Percentiles rank a stretch among this genome's conserved stretches.
Conservation (phyloP, 2,113 vertebrate species). For the Phylloscopus trochiloides region DNA sequence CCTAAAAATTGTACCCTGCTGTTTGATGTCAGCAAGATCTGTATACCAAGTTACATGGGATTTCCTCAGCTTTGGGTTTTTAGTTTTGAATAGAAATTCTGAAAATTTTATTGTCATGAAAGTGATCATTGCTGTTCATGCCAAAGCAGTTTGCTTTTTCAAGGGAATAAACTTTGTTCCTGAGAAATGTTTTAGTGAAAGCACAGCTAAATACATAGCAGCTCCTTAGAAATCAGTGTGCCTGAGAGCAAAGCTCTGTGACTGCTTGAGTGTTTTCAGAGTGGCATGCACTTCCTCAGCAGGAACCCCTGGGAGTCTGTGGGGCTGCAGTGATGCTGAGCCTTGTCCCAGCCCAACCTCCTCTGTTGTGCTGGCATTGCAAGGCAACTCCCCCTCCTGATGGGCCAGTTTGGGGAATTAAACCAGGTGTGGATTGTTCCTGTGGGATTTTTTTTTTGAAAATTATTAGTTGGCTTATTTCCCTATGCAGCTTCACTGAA, state of each 20-base stretch:
- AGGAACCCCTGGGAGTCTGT: background rate
- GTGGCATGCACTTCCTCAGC: background rate
- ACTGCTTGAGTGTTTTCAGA: background rate
- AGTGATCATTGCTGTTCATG: background rate
- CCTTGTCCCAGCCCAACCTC: background rate
- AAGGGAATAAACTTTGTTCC: background rate
- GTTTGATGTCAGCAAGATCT: slow-evolving; percentile 11
- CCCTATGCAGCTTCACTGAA: background rate
- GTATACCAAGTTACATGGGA: background rate
- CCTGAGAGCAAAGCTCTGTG: background rate
- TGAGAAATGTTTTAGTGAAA: background rate
- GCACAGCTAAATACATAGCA: background rate
- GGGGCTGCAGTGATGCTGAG: background rate
- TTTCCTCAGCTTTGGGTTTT: background rate
- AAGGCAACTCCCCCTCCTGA: background rate
- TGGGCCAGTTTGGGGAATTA: background rate
- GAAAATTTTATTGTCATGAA: background rate
- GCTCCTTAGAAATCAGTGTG: background rate
- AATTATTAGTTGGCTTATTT: background rate
- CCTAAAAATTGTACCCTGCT: background rate
- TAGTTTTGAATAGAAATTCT: background rate
- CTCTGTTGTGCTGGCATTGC: background rate
- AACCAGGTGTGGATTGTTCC: background rate
- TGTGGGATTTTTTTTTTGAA: background rate
- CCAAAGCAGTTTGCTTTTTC: background rate